phyloP scores from a whole-genome alignment of 2,888 invertebrate genomes.

The Saturnia pavonia region DNA sequence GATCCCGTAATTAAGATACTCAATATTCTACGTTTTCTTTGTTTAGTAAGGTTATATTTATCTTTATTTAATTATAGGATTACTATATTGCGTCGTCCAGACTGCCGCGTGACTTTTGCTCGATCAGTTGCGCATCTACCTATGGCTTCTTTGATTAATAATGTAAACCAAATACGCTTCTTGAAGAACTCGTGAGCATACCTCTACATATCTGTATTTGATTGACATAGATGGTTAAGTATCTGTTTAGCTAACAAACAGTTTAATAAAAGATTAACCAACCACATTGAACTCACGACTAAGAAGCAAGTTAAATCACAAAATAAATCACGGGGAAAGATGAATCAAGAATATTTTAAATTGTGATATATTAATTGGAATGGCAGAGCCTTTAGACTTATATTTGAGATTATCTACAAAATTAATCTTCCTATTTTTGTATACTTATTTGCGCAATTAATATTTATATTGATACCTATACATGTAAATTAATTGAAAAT shows the following conservation, averaged over 20 bases:
- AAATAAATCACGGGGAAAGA: background rate
- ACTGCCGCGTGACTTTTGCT: constrained; percentile 43
- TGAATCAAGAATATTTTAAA: background rate
- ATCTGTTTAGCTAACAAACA: too few relatives aligned
- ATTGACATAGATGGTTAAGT: background rate
- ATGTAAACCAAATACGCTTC: background rate
- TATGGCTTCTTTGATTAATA: constrained; percentile 24
- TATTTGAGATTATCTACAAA: too few relatives aligned
- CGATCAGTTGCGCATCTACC: constrained; percentile 26
- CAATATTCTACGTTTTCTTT: constrained; percentile 7
- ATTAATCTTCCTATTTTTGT: too few relatives aligned
- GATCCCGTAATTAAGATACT: background rate
- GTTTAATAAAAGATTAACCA: too few relatives aligned
- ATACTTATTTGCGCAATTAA: too few relatives aligned
- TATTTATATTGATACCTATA: background rate
- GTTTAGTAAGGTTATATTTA: constrained; percentile 40
- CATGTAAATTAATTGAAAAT: background rate
- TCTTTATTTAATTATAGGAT: constrained; percentile 66
- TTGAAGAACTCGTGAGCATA: background rate
- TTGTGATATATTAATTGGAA: too few relatives aligned
- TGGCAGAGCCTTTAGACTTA: too few relatives aligned
- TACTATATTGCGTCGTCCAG: constrained; percentile 43
- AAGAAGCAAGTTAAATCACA: background rate
- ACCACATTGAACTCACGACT: too few relatives aligned
- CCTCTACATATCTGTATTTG: too few relatives aligned